Conservation (phyloP, 2,113 vertebrate genomes). For the Platichthys flesus region DNA sequence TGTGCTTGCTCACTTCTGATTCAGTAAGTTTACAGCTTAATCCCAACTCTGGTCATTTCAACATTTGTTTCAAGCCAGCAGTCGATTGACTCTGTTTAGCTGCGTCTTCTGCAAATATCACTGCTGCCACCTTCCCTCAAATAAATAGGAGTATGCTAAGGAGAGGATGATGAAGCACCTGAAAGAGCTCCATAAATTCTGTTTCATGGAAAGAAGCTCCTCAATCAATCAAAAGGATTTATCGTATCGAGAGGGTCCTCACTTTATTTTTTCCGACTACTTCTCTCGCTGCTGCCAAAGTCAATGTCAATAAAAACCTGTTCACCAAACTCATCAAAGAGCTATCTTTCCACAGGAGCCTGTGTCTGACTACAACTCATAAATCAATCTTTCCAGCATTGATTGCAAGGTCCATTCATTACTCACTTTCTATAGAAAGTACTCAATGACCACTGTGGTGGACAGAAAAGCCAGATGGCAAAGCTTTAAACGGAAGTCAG, state of each 20-base stretch:
- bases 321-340: constrained; percentile 53
- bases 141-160: constrained; percentile 10
- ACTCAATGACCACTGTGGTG: constrained; percentile 22
- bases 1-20: background rate
- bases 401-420: constrained; percentile 58
- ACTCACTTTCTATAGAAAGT: constrained; percentile 36
- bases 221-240: constrained; percentile 46
- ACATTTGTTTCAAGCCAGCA: no score
- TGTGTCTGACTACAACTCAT: constrained; percentile 46
- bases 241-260: constrained; percentile 18
- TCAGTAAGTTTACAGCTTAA: no score
- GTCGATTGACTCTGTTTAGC: background rate
- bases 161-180: constrained; percentile 23
- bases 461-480: background rate
- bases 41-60: no score
- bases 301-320: constrained; percentile 33
- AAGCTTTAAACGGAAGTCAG: constrained; percentile 3
- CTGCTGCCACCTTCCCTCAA: background rate
- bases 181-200: constrained; percentile 23
- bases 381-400: constrained; percentile 58
- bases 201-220: constrained; percentile 14
- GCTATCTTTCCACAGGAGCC: constrained; percentile 22
- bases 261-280: background rate
- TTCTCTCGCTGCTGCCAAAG: constrained; percentile 29
- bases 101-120: constrained; percentile 2